A percentile compares a stretch with the other conserved stretches of the same genome.
Evolutionary conservation across 2,888 invertebrate genomes (phyloP).

Genomic region (Dasysyrphus tricinctus): DNA sequence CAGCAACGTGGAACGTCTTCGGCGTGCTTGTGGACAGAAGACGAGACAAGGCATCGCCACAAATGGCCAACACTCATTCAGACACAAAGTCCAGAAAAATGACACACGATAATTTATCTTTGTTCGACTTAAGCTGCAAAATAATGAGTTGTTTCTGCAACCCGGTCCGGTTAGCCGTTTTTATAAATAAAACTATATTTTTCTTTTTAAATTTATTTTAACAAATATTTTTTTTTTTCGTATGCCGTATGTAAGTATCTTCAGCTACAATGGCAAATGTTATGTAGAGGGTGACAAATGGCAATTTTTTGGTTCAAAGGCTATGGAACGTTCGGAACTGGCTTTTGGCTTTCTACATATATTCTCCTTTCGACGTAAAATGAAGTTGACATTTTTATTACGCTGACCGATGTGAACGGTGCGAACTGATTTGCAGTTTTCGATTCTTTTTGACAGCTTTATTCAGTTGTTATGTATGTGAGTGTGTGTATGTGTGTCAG

Average conservation of each 20-base stretch:
- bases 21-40: slow-evolving; percentile 17
- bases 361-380: slow-evolving; percentile 20
- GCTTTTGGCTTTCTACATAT: slow-evolving; percentile 42
- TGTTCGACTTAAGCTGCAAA: slow-evolving; percentile 70
- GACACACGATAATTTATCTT: slow-evolving; percentile 65
- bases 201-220: slow-evolving; percentile 29
- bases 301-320: slow-evolving; percentile 58
- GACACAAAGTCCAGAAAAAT: slow-evolving; percentile 12
- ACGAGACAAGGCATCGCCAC: slow-evolving; percentile 48
- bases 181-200: slow-evolving; percentile 16
- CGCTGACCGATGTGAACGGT: slow-evolving; percentile 43
- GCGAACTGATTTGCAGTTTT: slow-evolving; percentile 66
- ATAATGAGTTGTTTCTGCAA: slow-evolving; percentile 67
- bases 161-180: slow-evolving; percentile 23
- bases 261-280: slow-evolving; percentile 2
- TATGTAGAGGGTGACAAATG: slow-evolving; percentile 64
- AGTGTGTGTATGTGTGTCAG: background rate
- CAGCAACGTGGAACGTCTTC: background rate
- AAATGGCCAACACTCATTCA: slow-evolving; percentile 29
- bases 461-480: slow-evolving; percentile 25
- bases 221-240: slow-evolving; percentile 1
- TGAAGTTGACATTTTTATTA: slow-evolving; percentile 72
- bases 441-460: slow-evolving; percentile 59
- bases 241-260: background rate
- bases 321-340: background rate